A percentile compares a stretch with the other conserved stretches of the same genome.
phyloP scores from a whole-genome alignment of 2,797 vertebrate genomes.

The Premnoplex brunnescens region DNA sequence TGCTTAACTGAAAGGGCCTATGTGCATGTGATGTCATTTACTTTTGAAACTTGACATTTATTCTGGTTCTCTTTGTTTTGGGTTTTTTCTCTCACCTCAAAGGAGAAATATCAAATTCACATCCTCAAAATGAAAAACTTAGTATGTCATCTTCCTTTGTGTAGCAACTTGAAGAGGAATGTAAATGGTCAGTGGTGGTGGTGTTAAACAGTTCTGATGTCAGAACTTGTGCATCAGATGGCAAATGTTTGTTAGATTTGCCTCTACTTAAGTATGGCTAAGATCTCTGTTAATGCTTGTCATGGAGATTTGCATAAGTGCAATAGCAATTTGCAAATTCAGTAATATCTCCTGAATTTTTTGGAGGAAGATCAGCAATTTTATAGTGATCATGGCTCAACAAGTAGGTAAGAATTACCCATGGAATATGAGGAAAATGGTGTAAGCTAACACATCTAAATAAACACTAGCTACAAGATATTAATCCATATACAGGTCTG shows the following conservation, averaged over 20 bases:
- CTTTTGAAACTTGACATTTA: slow-evolving; percentile 17
- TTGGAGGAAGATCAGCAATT: background rate
- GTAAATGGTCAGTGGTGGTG: background rate
- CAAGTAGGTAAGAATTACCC: background rate
- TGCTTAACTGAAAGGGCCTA: background rate
- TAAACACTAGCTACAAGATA: background rate
- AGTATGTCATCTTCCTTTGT: background rate
- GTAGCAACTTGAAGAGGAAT: background rate
- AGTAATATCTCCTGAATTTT: background rate
- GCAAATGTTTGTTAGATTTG: background rate
- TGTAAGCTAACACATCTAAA: background rate
- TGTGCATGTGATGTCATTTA: background rate
- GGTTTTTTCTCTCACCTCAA: background rate
- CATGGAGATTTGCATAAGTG: background rate
- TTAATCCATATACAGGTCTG: background rate
- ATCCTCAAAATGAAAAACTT: background rate
- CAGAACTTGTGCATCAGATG: background rate
- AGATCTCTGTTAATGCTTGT: background rate
- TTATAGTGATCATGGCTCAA: background rate
- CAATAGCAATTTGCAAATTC: background rate
- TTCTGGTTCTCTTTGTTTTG: background rate
- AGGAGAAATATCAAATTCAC: slow-evolving; percentile 27
- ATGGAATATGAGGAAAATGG: background rate
- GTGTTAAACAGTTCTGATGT: background rate
- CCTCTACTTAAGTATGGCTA: background rate